Evolutionary conservation across 1,140 invertebrate genomes (phyloP).

Genomic region (Hylaeus volcanicus): DNA sequence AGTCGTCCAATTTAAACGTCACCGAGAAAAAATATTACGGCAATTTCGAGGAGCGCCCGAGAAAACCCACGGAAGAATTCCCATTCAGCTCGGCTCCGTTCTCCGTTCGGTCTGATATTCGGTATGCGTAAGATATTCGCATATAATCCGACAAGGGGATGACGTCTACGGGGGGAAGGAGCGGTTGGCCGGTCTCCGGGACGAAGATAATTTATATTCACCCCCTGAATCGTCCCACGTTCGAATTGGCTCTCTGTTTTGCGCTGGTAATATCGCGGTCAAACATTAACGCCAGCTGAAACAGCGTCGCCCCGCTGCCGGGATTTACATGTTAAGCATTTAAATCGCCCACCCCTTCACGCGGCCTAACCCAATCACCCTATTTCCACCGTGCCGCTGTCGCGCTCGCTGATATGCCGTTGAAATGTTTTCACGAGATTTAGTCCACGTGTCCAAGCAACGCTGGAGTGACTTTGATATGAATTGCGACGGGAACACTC

Average conservation of each 20-base stretch:
- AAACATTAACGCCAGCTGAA: conserved; percentile 37
- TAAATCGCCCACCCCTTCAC: conserved; percentile 32
- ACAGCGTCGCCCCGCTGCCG: neutral
- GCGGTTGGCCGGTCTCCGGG: neutral
- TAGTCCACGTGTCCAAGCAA: neutral
- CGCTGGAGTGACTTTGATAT: too few relatives aligned
- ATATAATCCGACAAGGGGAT: neutral
- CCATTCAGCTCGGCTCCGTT: neutral
- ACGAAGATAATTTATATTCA: conserved; percentile 48
- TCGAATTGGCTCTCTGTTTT: conserved; percentile 30
- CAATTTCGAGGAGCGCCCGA: conserved; percentile 21
- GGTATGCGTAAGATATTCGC: conserved; percentile 29
- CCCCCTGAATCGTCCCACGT: conserved; percentile 9
- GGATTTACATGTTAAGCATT: conserved; percentile 55
- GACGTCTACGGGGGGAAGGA: neutral
- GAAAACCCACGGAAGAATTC: conserved; percentile 22
- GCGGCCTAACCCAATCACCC: too few relatives aligned
- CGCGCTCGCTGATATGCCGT: neutral
- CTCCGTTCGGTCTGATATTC: neutral
- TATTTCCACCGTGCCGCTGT: neutral
- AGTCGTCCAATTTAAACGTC: conserved; percentile 41
- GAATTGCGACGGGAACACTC: too few relatives aligned
- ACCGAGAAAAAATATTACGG: conserved; percentile 35
- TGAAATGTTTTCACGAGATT: neutral
- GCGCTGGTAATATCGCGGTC: conserved; percentile 41